Evolutionary conservation across 2,113 vertebrate species (phyloP).

Genomic region (Arothron firmamentum): DNA sequence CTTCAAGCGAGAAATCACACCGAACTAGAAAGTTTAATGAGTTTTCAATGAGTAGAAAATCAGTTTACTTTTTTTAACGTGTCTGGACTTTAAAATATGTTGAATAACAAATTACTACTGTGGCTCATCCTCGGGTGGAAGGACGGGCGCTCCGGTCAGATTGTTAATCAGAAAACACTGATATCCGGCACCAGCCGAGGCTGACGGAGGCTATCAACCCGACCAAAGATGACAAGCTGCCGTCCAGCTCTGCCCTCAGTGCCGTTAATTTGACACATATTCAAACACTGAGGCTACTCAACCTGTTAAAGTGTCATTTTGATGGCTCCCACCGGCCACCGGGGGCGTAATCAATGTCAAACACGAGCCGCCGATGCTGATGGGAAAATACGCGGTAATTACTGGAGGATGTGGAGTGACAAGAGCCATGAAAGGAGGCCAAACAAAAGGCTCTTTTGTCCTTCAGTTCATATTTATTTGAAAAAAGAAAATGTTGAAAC

Average conservation of each 20-base stretch:
- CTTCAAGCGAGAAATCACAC: too few species aligned
- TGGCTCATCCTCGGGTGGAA: not conserved
- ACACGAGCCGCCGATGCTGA: slow-evolving; percentile 12
- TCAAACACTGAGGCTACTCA: slow-evolving; percentile 14
- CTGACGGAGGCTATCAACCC: slow-evolving; percentile 19
- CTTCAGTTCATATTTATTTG: slow-evolving; percentile 59
- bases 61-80: too few species aligned
- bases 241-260: slow-evolving; percentile 12
- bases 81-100: too few species aligned
- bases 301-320: slow-evolving; percentile 31
- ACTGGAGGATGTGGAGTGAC: too few species aligned
- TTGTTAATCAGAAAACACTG: not conserved
- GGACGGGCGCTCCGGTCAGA: not conserved
- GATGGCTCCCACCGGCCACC: not conserved
- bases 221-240: slow-evolving; percentile 29
- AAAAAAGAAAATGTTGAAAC: slow-evolving; percentile 55
- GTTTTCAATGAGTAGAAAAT: too few species aligned
- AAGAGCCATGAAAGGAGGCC: slow-evolving; percentile 3
- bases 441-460: slow-evolving; percentile 17
- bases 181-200: not conserved
- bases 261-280: slow-evolving; percentile 48
- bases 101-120: too few species aligned
- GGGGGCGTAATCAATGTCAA: slow-evolving; percentile 18
- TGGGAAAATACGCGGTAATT: not conserved
- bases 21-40: too few species aligned